Conservation (phyloP, 2,113 vertebrate species). For the Centropus bengalensis region DNA sequence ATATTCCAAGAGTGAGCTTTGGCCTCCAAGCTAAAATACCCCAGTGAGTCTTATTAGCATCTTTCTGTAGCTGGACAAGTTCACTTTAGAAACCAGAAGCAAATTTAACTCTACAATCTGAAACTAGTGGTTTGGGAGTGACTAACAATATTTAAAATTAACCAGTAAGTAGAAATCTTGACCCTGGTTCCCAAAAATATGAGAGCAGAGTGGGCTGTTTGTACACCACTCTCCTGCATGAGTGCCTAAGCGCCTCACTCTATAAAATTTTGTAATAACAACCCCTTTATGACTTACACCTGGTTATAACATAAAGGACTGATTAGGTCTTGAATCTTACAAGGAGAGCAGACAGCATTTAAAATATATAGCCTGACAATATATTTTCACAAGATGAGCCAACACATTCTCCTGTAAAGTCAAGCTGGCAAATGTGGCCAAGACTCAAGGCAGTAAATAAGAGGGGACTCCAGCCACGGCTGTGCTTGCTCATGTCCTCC, state of each 20-base stretch:
- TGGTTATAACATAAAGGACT: constrained; percentile 75
- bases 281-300: constrained; percentile 75
- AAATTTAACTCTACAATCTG: neutral
- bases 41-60: neutral
- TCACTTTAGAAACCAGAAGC: neutral
- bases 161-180: neutral
- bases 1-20: neutral
- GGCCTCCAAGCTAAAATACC: neutral
- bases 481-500: neutral
- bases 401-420: constrained; percentile 32
- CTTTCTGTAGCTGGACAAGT: neutral
- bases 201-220: constrained; percentile 34
- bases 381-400: constrained; percentile 67
- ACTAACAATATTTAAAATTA: neutral
- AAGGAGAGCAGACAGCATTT: constrained; percentile 63
- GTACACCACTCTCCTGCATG: constrained; percentile 15
- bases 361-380: constrained; percentile 69
- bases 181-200: neutral
- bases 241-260: constrained; percentile 55
- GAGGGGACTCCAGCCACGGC: neutral
- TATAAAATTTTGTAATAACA: constrained; percentile 75
- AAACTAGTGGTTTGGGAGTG: neutral
- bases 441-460: constrained; percentile 60
- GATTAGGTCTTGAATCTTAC: constrained; percentile 70
- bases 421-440: constrained; percentile 27